Evolutionary conservation across 2,888 invertebrate genomes (phyloP).

Genomic region (Acanthopleura granulata): DNA sequence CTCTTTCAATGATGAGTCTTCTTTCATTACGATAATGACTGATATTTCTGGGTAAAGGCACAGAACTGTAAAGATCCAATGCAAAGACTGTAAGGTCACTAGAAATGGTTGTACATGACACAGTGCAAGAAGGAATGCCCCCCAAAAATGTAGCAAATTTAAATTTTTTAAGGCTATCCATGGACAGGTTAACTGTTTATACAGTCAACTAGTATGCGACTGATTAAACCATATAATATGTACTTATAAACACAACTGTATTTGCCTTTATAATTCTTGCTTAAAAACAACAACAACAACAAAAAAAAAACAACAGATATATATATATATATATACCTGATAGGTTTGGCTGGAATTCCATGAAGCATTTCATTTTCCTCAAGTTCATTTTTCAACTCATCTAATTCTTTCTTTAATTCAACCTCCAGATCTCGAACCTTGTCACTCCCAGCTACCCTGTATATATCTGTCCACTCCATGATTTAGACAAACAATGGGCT

Average conservation of each 20-base stretch:
- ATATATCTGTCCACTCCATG: slow-evolving; percentile 19
- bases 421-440: slow-evolving; percentile 60
- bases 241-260: no score
- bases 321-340: slow-evolving; percentile 40
- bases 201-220: no score
- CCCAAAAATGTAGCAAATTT: no score
- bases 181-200: no score
- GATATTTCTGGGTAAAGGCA: slow-evolving; percentile 64
- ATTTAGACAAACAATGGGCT: neutral
- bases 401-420: slow-evolving; percentile 58
- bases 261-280: neutral
- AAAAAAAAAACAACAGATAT: neutral
- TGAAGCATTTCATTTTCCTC: slow-evolving; percentile 66
- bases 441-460: slow-evolving; percentile 36
- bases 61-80: slow-evolving; percentile 52
- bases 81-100: no score
- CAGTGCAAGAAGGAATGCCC: no score
- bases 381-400: slow-evolving; percentile 64
- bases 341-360: slow-evolving; percentile 50
- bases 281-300: neutral
- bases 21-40: slow-evolving; percentile 61
- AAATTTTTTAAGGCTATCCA: no score
- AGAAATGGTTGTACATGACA: no score
- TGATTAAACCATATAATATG: no score
- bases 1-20: slow-evolving; percentile 55